Evolutionary conservation across 2,797 vertebrate genomes (phyloP).

Genomic region (Malurus splendens): DNA sequence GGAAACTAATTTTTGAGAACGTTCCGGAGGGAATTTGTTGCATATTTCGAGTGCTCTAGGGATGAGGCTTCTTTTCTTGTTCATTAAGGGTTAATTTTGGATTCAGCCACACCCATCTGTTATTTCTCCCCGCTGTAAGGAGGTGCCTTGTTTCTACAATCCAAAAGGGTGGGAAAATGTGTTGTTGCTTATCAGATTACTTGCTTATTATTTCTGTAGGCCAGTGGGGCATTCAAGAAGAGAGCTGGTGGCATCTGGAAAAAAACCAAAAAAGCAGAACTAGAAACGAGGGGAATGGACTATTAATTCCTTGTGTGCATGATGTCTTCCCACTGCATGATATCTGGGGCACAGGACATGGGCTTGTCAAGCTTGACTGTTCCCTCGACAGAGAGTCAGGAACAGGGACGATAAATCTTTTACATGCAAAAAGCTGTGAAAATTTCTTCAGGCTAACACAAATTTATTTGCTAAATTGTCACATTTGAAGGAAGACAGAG

Average conservation of each 20-base stretch:
- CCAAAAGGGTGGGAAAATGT: background rate
- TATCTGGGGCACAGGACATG: background rate
- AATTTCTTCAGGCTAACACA: background rate
- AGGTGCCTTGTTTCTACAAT: background rate
- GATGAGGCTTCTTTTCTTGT: background rate
- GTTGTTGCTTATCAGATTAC: background rate
- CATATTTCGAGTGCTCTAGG: background rate
- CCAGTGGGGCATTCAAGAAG: background rate
- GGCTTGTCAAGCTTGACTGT: background rate
- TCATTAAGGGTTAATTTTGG: background rate
- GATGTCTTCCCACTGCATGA: background rate
- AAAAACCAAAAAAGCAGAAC: background rate
- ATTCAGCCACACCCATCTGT: background rate
- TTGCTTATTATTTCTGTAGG: background rate
- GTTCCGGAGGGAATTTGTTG: background rate
- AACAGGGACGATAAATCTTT: background rate
- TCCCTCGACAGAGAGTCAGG: background rate
- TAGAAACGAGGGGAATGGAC: background rate
- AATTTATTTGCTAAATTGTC: constrained; percentile 14
- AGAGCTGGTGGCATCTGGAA: background rate
- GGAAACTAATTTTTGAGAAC: background rate
- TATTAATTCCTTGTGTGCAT: background rate
- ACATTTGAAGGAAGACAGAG: background rate
- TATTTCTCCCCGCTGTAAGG: background rate
- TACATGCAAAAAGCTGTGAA: background rate